phyloP scores from a whole-genome alignment of 2,888 invertebrate species.

The Drosophila trichaetosa region DNA sequence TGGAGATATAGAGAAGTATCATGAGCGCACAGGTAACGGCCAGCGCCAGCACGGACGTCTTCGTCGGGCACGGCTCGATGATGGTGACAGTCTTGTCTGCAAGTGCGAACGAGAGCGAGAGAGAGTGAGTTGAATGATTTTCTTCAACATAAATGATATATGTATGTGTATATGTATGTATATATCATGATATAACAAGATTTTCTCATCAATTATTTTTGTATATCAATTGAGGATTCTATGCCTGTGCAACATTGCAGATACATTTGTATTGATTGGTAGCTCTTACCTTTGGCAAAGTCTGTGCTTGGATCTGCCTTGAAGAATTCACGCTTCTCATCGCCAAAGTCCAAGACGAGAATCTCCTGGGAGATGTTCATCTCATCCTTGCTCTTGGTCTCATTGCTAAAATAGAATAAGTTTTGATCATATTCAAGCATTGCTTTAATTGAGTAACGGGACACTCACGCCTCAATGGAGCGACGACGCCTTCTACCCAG shows the following conservation, averaged over 20 bases:
- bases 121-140: slow-evolving; percentile 1
- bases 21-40: slow-evolving; percentile 96
- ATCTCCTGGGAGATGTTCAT: slow-evolving; percentile 98
- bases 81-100: slow-evolving; percentile 95
- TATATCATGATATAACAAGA: background rate
- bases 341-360: slow-evolving; percentile 95
- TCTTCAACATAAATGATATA: background rate
- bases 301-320: slow-evolving; percentile 91
- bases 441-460: background rate
- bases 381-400: slow-evolving; percentile 87
- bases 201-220: background rate
- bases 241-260: background rate
- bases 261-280: background rate
- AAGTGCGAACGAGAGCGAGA: slow-evolving; percentile 48
- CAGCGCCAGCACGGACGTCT: slow-evolving; percentile 94
- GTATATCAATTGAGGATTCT: background rate
- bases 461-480: slow-evolving; percentile 86
- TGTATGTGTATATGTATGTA: background rate
- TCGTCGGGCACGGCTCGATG: slow-evolving; percentile 95
- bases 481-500: slow-evolving; percentile 93
- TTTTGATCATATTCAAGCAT: background rate
- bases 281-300: slow-evolving; percentile 89
- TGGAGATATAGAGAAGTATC: slow-evolving; percentile 95
- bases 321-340: slow-evolving; percentile 93
- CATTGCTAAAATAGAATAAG: slow-evolving; percentile 84